Base-by-base conservation (phyloP, 2,113 vertebrate genomes). In the Clinocottus analis region DNA sequence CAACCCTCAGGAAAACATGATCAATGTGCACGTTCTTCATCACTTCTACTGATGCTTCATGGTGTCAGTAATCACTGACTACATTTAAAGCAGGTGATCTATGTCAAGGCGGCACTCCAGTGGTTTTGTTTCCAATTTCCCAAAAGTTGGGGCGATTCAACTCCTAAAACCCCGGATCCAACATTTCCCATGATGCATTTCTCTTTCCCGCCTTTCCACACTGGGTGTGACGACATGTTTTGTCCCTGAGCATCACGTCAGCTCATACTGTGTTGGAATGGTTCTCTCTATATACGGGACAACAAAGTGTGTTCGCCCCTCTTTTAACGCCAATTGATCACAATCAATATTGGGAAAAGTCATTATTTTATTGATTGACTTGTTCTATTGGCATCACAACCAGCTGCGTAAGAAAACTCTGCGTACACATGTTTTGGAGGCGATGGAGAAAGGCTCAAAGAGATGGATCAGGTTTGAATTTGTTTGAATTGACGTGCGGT, bases 1-100 rank as follows among this genome's bases (percentile, higher is more conserved):
- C 75, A 83, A 82, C 75, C 75, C 73, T 25, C 43, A 76, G 77
- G 83, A 89, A 86, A 77, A 77, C 14, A 49, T 21, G 19, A 49
- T 49, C 82, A 41, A 87, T 66, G 49, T 76, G 64, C 76, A 51
- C 0, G 29, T 69, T 27, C 91, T 91, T 90, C 91, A 88, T 93
- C 90, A 70, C 72, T 75, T 86, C 80, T 68, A 80, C 82, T 90
- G 84, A 91, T 89, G 89, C 91, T 92, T 93, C 85, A 92, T 78
- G 45, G 85, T 84, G 89, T 90, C 87, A 82, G 89, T 84, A 31
- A 31, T 29, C 56, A 59, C 56, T 8, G 27, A 59, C 56, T 31
- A 17, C 14, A 59, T 59, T 25, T 25, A 56, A 56, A 13, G 12
- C 12, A 4, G 8, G 37, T 62, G 27, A 49, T 61, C 2, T 49